Conservation (phyloP, 1,140 invertebrate species). For the Lineus longissimus region DNA sequence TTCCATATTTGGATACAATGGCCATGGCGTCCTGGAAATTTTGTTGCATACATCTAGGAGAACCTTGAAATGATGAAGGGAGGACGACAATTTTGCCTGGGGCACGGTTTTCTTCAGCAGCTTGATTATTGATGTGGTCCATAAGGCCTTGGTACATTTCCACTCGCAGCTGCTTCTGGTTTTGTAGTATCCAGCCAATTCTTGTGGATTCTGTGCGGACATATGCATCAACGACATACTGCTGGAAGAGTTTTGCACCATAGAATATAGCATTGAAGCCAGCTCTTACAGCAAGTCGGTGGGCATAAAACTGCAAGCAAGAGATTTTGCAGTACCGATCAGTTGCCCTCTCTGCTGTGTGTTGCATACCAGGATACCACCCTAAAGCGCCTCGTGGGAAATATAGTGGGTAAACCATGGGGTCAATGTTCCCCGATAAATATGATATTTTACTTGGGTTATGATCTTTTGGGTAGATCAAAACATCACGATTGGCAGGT, state of each 20-base stretch:
- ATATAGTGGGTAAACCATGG: not conserved
- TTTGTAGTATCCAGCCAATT: constrained; percentile 29
- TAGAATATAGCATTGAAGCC: constrained; percentile 32
- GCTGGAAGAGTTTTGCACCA: constrained; percentile 46
- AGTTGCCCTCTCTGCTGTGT: not conserved
- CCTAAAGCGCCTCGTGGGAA: not conserved
- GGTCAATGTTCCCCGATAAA: not conserved
- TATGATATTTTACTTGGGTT: no score
- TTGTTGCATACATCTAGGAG: constrained; percentile 53
- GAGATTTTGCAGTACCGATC: not conserved
- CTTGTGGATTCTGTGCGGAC: constrained; percentile 43
- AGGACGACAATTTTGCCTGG: constrained; percentile 49
- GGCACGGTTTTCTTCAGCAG: constrained; percentile 17
- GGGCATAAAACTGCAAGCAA: not conserved
- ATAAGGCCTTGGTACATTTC: constrained; percentile 29
- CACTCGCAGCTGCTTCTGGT: constrained; percentile 28
- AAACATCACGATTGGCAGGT: no score
- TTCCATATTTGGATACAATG: constrained; percentile 55
- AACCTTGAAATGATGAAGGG: constrained; percentile 47
- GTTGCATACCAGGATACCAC: not conserved
- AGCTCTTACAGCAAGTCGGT: not conserved
- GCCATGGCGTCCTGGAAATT: constrained; percentile 55
- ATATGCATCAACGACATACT: constrained; percentile 53
- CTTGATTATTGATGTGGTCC: constrained; percentile 23
- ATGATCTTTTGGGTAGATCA: no score